Evolutionary conservation across 2,888 invertebrate species (phyloP), one percentile per base, ranked within the genome.

Genomic region (Malachius bipustulatus): DNA sequence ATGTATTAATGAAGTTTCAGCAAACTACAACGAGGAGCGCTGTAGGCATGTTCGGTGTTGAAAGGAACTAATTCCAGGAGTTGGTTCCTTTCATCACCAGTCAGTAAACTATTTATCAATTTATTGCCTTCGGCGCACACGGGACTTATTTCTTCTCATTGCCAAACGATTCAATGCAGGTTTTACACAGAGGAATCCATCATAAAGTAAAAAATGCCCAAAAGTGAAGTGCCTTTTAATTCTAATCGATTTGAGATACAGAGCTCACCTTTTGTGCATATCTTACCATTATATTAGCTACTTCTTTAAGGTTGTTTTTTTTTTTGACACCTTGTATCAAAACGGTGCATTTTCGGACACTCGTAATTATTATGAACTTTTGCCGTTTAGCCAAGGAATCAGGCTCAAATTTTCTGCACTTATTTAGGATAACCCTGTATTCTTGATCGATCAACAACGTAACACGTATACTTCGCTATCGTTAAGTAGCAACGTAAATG

Each of bases 11-110:
- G 24, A 19, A 19, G 24, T 19, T 19, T 19, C 24, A 19, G 24
- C 24, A 19, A 19, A n/a, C 24, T 19, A 19, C 24, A 19, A 19
- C 24, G n/a, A 19, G 24, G 24, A n/a, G 24, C 24, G 24, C 24
- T 19, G 24, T 19, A 19, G 24, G 24, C 24, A n/a, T 19, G 24
- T 19, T 19, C 24, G 24, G 24, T 19, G 24, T 19, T 19, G 24
- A 19, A 19, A 19, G 24, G 24, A 19, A 6, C n/a, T 19, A 19
- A 19, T 19, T 19, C 6, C 24, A 19, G 24, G 24, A 19, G 24
- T 19, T n/a, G 6, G 24, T 19, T 19, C 24, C 24, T 19, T 19
- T 19, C 24, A 19, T 19, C 24, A 19, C 24, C 24, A 19, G 24
- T 19, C 24, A 19, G 24, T 19, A 19, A 19, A 19, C 24, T 19